Base-by-base conservation (phyloP, 2,797 vertebrate genomes). In the Dromococcyx pavoninus region DNA sequence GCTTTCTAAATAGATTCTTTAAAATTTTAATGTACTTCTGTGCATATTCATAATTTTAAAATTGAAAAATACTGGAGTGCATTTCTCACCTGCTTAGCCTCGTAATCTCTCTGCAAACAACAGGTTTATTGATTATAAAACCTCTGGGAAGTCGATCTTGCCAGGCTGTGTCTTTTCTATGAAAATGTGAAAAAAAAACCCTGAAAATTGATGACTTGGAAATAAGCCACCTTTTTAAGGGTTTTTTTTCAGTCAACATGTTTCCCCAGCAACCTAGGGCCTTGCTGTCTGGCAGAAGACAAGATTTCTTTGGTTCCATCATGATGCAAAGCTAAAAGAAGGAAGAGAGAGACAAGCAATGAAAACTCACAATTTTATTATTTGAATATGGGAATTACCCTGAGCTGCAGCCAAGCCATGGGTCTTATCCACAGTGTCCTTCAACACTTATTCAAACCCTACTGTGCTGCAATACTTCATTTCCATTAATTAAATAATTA, bases 401-500 rank as follows among this genome's bases (percentile, higher is more conserved):
- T 96, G 91, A 94, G 58, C 86, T 96, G 88, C 89, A 96, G 95
- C 95, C 94, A 83, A 96, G 78, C 80, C 74, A 62, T 72, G 75
- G 72, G 78, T 88, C 86, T 94, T 92, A 97, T 82, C 88, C 94
- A 82, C 82, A 80, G 35, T 78, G 72, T 93, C 96, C 92, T 97
- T 97, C 92, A 96, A 92, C 80, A 89, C 83, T 57, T 92, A 96
- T 97, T 96, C 97, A 98, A 75, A 71, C 50, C n/a, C 81, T 75
- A 94, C 91, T 88, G 37, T 72, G 76, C 48, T 75, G 77, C 64
- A 95, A 88, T 95, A 91, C 93, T 97, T 97, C 74, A 97, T 97
- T 97, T 97, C 94, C 95, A 95, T 97, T 97, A 94, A 96, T 97
- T 97, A 97, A 97, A 97, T 97, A 97, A 97, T 97, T 97, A 97